phyloP scores from a whole-genome alignment of 2,888 invertebrate species.

The Eustalomyia histrio region DNA sequence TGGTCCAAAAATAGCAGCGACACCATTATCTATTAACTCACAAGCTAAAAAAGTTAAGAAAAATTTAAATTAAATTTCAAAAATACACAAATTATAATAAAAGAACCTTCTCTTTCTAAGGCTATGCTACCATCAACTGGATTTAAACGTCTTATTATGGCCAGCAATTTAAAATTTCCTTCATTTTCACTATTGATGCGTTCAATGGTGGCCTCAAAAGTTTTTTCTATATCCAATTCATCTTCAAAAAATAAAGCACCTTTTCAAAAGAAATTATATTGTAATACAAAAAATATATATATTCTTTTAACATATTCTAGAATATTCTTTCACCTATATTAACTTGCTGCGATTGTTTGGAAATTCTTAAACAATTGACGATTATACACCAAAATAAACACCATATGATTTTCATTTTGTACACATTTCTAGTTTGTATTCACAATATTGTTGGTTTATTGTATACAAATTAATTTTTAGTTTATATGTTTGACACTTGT shows the following conservation, averaged over 20 bases:
- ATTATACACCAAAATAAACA: constrained; percentile 24
- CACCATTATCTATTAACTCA: constrained; percentile 82
- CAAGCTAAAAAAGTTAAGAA: constrained; percentile 81
- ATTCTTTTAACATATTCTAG: no score
- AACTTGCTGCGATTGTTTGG: constrained; percentile 70
- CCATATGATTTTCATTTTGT: constrained; percentile 39
- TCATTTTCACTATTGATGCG: constrained; percentile 75
- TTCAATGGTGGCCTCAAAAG: constrained; percentile 81
- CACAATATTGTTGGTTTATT: neutral
- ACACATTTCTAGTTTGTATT: constrained; percentile 7
- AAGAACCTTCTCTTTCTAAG: constrained; percentile 75
- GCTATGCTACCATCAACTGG: constrained; percentile 72
- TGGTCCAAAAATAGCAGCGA: constrained; percentile 88
- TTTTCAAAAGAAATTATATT: constrained; percentile 52
- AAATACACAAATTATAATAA: neutral
- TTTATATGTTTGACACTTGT: neutral
- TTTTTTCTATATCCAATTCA: constrained; percentile 81
- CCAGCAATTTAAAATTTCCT: constrained; percentile 73
- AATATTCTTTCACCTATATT: constrained; percentile 70
- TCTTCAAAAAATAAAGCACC: constrained; percentile 81
- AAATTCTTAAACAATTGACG: constrained; percentile 6
- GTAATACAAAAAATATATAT: no score
- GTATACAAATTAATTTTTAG: constrained; percentile 2
- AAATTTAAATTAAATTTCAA: neutral
- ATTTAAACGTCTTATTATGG: constrained; percentile 72